Percentiles rank a stretch among this genome's conserved stretches.
Conservation (phyloP, 1,140 invertebrate species). For the Eulimnadia texana region DNA sequence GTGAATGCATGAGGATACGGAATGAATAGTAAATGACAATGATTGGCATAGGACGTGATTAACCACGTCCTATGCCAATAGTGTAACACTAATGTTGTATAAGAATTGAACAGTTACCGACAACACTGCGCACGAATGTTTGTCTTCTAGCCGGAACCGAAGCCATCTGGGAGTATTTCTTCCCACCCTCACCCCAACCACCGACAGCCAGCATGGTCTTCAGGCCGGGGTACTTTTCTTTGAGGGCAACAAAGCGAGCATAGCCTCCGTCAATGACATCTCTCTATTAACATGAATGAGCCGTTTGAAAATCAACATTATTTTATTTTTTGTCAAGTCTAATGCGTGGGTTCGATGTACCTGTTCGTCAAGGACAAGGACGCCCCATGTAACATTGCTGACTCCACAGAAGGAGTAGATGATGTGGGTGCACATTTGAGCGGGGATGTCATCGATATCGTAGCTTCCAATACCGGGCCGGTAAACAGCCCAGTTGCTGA, state of each 20-base stretch:
- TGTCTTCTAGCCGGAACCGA: conserved; percentile 45
- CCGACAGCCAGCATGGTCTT: conserved; percentile 68
- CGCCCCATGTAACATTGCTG: conserved; percentile 55
- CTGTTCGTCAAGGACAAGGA: conserved; percentile 64
- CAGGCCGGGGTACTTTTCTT: conserved; percentile 49
- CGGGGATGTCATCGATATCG: conserved; percentile 64
- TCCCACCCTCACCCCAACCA: conserved; percentile 73
- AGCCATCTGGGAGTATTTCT: conserved; percentile 68
- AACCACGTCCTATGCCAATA: neutral
- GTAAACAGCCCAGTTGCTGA: conserved; percentile 84
- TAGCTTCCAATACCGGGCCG: conserved; percentile 64
- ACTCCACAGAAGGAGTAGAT: conserved; percentile 85
- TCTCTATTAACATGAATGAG: conserved; percentile 31
- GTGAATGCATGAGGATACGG: no score
- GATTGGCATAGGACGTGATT: neutral
- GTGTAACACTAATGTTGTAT: neutral
- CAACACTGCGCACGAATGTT: conserved; percentile 56
- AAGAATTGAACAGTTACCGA: conserved; percentile 35
- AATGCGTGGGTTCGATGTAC: conserved; percentile 26
- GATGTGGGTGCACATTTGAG: conserved; percentile 66
- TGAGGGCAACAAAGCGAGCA: conserved; percentile 61
- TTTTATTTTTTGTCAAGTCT: conserved; percentile 10
- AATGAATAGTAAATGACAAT: no score
- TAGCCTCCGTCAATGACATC: conserved; percentile 63
- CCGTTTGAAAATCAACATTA: neutral